A percentile compares a stretch with the other conserved stretches of the same genome.
phyloP scores from a whole-genome alignment of 2,888 invertebrate species.

The Erebia aethiops region DNA sequence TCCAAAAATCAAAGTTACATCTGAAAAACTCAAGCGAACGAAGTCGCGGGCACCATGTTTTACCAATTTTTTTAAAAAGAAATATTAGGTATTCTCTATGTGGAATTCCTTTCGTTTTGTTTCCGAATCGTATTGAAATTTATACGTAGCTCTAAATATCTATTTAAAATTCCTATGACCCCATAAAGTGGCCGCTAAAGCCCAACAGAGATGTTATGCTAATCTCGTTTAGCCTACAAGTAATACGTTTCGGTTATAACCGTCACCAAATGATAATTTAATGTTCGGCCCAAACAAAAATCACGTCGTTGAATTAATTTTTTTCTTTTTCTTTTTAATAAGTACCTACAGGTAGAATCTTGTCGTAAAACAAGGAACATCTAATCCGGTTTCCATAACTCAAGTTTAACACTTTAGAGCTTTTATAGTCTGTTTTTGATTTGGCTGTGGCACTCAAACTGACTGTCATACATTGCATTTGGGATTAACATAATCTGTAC shows the following conservation, averaged over 20 bases:
- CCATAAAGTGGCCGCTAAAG: constrained; percentile 18
- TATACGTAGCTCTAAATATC: constrained; percentile 6
- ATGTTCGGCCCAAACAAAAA: constrained; percentile 12
- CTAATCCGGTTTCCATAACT: too few relatives aligned
- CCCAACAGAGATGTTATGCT: constrained; percentile 33
- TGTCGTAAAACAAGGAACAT: too few relatives aligned
- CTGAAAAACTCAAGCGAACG: too few relatives aligned
- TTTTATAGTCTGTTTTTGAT: too few relatives aligned
- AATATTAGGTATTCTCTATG: too few relatives aligned
- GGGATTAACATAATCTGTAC: too few relatives aligned
- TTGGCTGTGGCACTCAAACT: too few relatives aligned
- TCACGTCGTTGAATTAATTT: constrained; percentile 16
- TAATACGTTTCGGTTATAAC: constrained; percentile 38
- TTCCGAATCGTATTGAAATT: background rate
- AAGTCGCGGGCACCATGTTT: too few relatives aligned
- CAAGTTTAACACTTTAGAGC: too few relatives aligned
- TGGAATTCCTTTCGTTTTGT: background rate
- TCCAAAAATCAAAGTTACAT: too few relatives aligned
- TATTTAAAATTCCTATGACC: constrained; percentile 25
- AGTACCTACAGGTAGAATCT: background rate
- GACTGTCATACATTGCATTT: too few relatives aligned
- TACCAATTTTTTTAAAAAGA: too few relatives aligned
- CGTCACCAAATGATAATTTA: constrained; percentile 35
- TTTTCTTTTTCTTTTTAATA: background rate
- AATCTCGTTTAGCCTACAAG: constrained; percentile 38